Conservation (phyloP, 1,140 invertebrate genomes). For the Trichomalopsis sarcophagae region DNA sequence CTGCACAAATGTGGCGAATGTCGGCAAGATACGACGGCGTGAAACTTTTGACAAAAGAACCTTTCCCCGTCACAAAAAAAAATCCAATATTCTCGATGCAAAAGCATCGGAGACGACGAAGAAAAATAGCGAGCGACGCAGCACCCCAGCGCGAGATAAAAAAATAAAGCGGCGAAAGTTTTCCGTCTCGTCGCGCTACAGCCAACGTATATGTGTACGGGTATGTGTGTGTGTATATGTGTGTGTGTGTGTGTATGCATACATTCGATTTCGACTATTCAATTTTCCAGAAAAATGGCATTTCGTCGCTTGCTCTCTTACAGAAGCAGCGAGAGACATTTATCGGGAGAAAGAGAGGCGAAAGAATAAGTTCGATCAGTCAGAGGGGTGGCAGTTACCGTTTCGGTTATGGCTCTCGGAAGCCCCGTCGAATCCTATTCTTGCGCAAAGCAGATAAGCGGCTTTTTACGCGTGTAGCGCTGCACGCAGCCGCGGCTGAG, state of each 20-base stretch:
- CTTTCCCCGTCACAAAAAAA: constrained; percentile 20
- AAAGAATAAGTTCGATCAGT: constrained; percentile 74
- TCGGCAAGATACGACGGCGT: background rate
- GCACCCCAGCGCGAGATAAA: constrained; percentile 47
- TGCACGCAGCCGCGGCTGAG: constrained; percentile 47
- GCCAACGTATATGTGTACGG: too few species aligned
- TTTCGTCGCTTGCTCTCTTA: constrained; percentile 28
- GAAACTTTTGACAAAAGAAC: constrained; percentile 39
- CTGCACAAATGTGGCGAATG: background rate
- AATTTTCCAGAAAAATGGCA: constrained; percentile 70
- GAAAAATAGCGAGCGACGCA: constrained; percentile 58
- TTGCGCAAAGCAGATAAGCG: constrained; percentile 75
- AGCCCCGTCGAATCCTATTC: constrained; percentile 74
- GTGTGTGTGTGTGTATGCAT: constrained; percentile 40
- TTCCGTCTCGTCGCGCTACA: background rate
- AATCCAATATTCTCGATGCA: constrained; percentile 43
- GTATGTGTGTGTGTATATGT: constrained; percentile 46
- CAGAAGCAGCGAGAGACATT: constrained; percentile 2
- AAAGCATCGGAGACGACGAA: constrained; percentile 42
- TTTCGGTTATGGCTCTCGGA: constrained; percentile 76
- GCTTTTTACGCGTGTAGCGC: constrained; percentile 66
- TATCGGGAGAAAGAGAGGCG: constrained; percentile 34
- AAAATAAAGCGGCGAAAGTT: constrained; percentile 38
- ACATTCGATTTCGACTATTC: constrained; percentile 70
- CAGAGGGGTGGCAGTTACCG: constrained; percentile 73